A percentile compares a stretch with the other conserved stretches of the same genome.
These are phyloP conservation scores for Apostichopus californicus DNA, from an alignment of 35 echinoderm and acorn worm genomes.

Conservation along the genomic window DNA sequence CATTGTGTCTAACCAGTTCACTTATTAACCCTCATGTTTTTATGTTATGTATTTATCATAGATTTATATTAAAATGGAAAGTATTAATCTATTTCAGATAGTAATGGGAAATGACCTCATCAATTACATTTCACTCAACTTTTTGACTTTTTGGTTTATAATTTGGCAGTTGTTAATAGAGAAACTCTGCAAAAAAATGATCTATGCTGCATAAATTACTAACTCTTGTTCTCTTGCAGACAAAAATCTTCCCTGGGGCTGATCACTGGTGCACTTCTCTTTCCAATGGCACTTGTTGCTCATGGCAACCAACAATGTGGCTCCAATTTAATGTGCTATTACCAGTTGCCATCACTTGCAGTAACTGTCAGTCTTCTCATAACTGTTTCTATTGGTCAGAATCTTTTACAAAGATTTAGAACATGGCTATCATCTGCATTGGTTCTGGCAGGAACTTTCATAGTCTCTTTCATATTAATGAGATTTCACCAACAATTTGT, in stretches of 20 bases:
- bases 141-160: neutral
- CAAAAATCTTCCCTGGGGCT: constrained; percentile 44
- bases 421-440: constrained; percentile 5
- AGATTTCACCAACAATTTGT: neutral
- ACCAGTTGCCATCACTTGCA: neutral
- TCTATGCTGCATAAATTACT: neutral
- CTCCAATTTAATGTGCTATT: neutral
- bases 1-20: neutral
- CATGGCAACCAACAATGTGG: constrained; percentile 11
- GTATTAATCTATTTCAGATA: too few relatives aligned
- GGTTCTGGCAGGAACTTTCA: neutral
- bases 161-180: neutral
- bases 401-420: neutral
- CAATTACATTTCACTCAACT: too few relatives aligned
- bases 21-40: neutral
- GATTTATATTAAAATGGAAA: neutral
- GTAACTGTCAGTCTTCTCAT: neutral
- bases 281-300: constrained; percentile 48
- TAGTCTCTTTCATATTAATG: neutral
- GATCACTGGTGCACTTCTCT: constrained; percentile 8
- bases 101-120: too few relatives aligned
- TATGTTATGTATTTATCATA: neutral
- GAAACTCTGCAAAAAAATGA: neutral
- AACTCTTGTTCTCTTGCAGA: neutral
- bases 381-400: neutral